Base-by-base conservation (phyloP, 2,797 vertebrate genomes). In the Cheirogaleus major region DNA sequence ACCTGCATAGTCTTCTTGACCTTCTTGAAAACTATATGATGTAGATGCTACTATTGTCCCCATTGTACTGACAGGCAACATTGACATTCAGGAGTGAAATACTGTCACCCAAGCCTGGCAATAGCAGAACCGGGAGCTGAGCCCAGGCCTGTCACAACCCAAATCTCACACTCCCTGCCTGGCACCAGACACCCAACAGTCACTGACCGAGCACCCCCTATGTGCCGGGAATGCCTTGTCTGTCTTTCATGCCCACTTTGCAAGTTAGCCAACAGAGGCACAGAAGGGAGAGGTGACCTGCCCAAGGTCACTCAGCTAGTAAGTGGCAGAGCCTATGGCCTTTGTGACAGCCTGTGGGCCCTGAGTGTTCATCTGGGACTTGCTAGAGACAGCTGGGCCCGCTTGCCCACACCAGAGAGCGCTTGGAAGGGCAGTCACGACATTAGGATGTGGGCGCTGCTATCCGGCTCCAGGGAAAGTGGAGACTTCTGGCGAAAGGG, bases 381-480 rank as follows among this genome's bases (percentile, higher is more conserved):
- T 52, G 67, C 84, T 27, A 43, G 72, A 72, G 57, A 76, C 65
- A 92, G 88, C 76, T 15, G 23, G 72, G 72, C 57, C 87, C 82
- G 2, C 20, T 65, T 43, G 75, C 79, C 94, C 91, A 59, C 43
- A 15, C 45, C 57, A 63, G 38, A 23, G 32, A 27, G 35, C 32
- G 52, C 84, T 87, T 61, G 7, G 55, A 94, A 38, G 78, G 86
- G 78, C 73, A 41, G 70, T 35, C 7, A 38, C 63, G 91, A 97
- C 94, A 48, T 73, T 89, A 18, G 41, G 86, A 94, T 95, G 95
- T 89, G 96, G 96, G 89, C 61, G 78, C 61, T 0, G 4, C 92
- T 13, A 9, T n/a, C 8, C 23, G 65, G 79, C 89, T 95, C 41
- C 65, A 91, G 93, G 85, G 95, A 96, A 97, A 91, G 93, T 91